These are phyloP conservation scores for Acarapis woodi DNA, from an alignment of 1,140 invertebrate species.

Conservation along the genomic window DNA sequence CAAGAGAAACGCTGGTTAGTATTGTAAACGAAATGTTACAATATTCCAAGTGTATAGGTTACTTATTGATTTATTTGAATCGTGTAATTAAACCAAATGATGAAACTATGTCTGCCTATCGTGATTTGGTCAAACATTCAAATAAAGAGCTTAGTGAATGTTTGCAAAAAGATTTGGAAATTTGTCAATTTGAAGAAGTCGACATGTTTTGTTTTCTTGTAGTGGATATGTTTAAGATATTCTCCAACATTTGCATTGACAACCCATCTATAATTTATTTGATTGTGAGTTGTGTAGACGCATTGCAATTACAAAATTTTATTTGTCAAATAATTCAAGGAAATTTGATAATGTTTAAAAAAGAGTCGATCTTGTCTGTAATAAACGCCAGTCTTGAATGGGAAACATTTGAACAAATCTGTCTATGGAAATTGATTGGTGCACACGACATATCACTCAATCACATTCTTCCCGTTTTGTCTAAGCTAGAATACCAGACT, in stretches of 20 bases:
- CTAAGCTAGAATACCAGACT: slow-evolving; percentile 42
- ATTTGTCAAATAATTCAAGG: slow-evolving; percentile 69
- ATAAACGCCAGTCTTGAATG: slow-evolving; percentile 49
- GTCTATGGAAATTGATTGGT: slow-evolving; percentile 73
- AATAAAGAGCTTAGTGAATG: slow-evolving; percentile 11
- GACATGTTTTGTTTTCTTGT: slow-evolving; percentile 59
- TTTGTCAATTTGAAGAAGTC: slow-evolving; percentile 58
- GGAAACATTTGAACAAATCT: slow-evolving; percentile 90
- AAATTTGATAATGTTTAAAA: slow-evolving; percentile 26
- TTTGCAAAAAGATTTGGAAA: slow-evolving; percentile 12
- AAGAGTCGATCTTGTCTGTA: slow-evolving; percentile 21
- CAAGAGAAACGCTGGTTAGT: slow-evolving; percentile 36
- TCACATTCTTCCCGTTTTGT: slow-evolving; percentile 56
- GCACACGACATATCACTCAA: slow-evolving; percentile 74
- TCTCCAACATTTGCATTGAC: slow-evolving; percentile 51
- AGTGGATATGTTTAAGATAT: slow-evolving; percentile 57
- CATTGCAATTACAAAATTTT: slow-evolving; percentile 48
- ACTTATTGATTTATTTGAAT: slow-evolving; percentile 53
- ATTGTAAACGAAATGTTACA: slow-evolving; percentile 34
- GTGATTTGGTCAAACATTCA: slow-evolving; percentile 12
- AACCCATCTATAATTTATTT: slow-evolving; percentile 54
- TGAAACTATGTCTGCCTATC: slow-evolving; percentile 12
- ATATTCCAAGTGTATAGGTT: slow-evolving; percentile 40
- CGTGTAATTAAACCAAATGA: slow-evolving; percentile 28
- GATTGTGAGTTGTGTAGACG: slow-evolving; percentile 60